A percentile compares a stretch with the other conserved stretches of the same genome.
Conservation (phyloP, 23 tunicate genomes). For the Trididemnum nubilum region DNA sequence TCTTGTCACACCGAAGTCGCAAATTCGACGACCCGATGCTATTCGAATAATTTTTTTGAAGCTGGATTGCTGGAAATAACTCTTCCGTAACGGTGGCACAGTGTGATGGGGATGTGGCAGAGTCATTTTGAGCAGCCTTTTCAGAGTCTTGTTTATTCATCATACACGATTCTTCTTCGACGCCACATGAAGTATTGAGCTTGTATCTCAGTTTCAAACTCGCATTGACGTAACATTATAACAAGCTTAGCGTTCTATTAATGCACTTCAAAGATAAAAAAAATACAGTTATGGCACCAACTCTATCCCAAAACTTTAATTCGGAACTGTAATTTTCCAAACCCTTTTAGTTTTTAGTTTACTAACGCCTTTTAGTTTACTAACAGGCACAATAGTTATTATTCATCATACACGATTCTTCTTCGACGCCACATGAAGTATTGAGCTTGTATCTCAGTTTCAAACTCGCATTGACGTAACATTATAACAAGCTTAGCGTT, state of each 20-base stretch:
- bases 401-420: constrained; percentile 19
- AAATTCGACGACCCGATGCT: background rate
- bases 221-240: constrained; percentile 12
- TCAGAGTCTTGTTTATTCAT: constrained; percentile 20
- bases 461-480: background rate
- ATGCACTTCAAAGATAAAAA: no score
- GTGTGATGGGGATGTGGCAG: background rate
- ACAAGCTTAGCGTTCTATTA: background rate
- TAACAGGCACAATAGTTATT: no score
- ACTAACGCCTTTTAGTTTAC: no score
- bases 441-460: background rate
- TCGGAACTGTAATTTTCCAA: no score
- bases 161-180: background rate
- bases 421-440: background rate
- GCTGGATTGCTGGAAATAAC: background rate
- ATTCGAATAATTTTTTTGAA: no score
- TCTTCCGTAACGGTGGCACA: constrained; percentile 6
- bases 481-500: constrained; percentile 1
- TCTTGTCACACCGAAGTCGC: background rate
- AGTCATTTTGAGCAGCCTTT: background rate
- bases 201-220: background rate
- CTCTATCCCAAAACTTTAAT: no score
- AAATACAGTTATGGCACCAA: no score
- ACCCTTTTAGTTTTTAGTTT: no score
- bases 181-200: background rate